phyloP scores from a whole-genome alignment of 2,888 invertebrate species.

The Tortricodes alternella region DNA sequence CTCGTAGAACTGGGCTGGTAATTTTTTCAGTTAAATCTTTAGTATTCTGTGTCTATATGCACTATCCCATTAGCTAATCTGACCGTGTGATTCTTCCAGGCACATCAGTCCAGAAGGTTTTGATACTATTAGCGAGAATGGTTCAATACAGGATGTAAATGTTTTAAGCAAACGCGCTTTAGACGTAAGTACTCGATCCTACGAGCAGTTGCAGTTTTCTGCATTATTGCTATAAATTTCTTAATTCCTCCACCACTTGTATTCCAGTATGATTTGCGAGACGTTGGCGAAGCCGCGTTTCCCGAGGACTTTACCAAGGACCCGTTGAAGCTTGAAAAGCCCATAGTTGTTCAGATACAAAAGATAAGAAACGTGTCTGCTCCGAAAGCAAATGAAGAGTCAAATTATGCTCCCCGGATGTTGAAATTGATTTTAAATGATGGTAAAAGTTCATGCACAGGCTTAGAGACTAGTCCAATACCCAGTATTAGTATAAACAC shows the following conservation, averaged over 20 bases:
- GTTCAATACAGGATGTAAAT: constrained; percentile 84
- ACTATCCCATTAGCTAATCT: constrained; percentile 33
- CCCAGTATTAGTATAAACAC: constrained; percentile 89
- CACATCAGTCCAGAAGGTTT: constrained; percentile 88
- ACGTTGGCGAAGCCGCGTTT: constrained; percentile 89
- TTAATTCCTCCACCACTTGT: constrained; percentile 10
- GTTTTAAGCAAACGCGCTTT: constrained; percentile 85
- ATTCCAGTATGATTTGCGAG: constrained; percentile 88
- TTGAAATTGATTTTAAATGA: constrained; percentile 93
- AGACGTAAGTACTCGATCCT: constrained; percentile 84
- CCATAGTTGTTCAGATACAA: constrained; percentile 93
- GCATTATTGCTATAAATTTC: neutral
- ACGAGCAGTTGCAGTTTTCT: neutral
- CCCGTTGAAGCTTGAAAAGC: constrained; percentile 73
- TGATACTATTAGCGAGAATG: constrained; percentile 85
- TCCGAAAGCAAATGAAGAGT: constrained; percentile 95
- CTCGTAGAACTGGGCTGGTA: constrained; percentile 87
- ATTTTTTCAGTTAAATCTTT: constrained; percentile 43
- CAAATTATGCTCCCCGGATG: constrained; percentile 90
- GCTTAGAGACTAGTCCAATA: constrained; percentile 89
- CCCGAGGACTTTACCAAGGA: constrained; percentile 86
- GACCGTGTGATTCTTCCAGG: constrained; percentile 79
- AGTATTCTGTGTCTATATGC: constrained; percentile 6
- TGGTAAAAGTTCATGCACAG: constrained; percentile 90
- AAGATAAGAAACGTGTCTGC: constrained; percentile 94